Evolutionary conservation across 2,113 vertebrate genomes (phyloP), one percentile per base, ranked within the genome.

Genomic region (Larimichthys crocea): DNA sequence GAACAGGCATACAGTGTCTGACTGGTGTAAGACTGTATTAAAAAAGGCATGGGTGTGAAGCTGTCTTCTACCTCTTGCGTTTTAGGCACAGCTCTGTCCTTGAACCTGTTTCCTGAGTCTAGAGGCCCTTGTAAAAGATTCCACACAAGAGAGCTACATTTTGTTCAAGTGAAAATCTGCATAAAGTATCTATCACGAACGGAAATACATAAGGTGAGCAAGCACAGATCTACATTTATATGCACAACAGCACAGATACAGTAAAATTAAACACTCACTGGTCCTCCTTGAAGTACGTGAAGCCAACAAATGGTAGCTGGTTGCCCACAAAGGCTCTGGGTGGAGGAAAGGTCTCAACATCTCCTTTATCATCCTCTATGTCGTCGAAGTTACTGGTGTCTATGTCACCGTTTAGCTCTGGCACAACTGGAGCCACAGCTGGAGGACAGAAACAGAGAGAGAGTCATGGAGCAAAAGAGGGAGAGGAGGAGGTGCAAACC

Each of bases 311-410:
- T 79, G 98, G 98, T 82, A 99, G 95, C 91, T 99, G 98, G 93
- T 99, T 99, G 92, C 98, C 98, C 88, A 97, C 97, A 66, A 98
- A 99, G 84, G 98, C 97, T 95, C 95, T 98, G 50, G 98, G 98
- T 59, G 96, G 94, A 60, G 98, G 96, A 79, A 99, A 99, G 20
- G 97, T 98, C 95, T 99, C 98, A 16, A 93, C 96, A 19, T 96
- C 94, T 91, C 95, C 93, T 92, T 97, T 97, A 86, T 98, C 97
- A 44, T 97, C 95, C 93, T 99, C 98, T 50, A 99, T 96, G 80
- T 99, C 96, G 86, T 99, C 98, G 91, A 99, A 99, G 94, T 99
- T 97, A 84, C 96, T 98, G 93, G 97, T 99, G 93, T 99, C 98
- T 87, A 97, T 96, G 90, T 99, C 98, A 86, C 97, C 96, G 93